These are phyloP conservation scores for human DNA, from an alignment of 2,113 vertebrate genomes.

Conservation along the genomic window GRCh38 chr16:76857001-76857500, in stretches of 20 bases:
- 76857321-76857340: slow-evolving; percentile 34
- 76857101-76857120: neutral
- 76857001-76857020: neutral
- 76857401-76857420: too few species aligned
- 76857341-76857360: neutral
- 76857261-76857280: slow-evolving; percentile 19
- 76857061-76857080: neutral
- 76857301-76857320: neutral
- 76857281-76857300: slow-evolving; percentile 26
- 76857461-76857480: too few species aligned
- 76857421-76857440: too few species aligned
- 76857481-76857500: too few species aligned
- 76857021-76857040: neutral
- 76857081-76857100: neutral
- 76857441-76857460: too few species aligned
- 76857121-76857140: neutral
- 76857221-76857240: slow-evolving; percentile 40
- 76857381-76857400: too few species aligned
- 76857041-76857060: neutral
- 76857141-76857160: neutral
- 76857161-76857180: slow-evolving; percentile 7
- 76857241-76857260: neutral
- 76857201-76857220: slow-evolving; percentile 38
- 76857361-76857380: too few species aligned
- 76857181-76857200: slow-evolving; percentile 19